phyloP scores from a whole-genome alignment of 2,888 invertebrate genomes.

The Tethea ocularis region DNA sequence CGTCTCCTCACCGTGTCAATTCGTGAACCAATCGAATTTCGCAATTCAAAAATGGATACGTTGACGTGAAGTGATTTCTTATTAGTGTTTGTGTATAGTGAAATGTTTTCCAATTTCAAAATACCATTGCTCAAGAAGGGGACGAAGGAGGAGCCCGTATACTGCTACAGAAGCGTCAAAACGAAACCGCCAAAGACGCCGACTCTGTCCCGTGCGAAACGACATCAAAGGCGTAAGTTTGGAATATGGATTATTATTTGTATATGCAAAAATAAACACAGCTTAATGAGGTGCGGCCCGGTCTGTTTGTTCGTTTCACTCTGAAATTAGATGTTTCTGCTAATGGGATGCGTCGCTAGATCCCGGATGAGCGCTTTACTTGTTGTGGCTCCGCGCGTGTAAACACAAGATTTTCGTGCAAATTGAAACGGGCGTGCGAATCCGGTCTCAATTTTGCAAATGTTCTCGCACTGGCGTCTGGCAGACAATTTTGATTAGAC shows the following conservation, averaged over 20 bases:
- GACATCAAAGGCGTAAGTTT: constrained; percentile 80
- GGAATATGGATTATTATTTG: constrained; percentile 35
- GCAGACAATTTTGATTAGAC: constrained; percentile 33
- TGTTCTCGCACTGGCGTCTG: neutral
- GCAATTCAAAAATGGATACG: constrained; percentile 10
- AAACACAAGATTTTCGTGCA: constrained; percentile 18
- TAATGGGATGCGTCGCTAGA: constrained; percentile 51
- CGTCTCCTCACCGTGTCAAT: constrained; percentile 37
- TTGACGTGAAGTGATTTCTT: constrained; percentile 32
- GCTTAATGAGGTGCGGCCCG: constrained; percentile 65
- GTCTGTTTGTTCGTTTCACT: constrained; percentile 51
- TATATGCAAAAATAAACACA: constrained; percentile 61
- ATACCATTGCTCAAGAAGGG: constrained; percentile 75
- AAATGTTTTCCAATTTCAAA: constrained; percentile 85
- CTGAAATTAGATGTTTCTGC: constrained; percentile 59
- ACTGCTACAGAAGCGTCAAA: constrained; percentile 76
- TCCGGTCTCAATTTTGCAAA: constrained; percentile 18
- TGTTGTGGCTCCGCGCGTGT: constrained; percentile 23
- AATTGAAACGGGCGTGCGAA: constrained; percentile 27
- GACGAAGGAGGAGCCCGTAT: constrained; percentile 77
- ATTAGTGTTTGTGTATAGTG: constrained; percentile 35
- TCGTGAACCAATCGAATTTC: constrained; percentile 20
- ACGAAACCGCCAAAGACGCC: constrained; percentile 84
- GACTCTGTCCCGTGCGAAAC: constrained; percentile 74
- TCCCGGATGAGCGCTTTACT: constrained; percentile 27